A percentile compares a stretch with the other conserved stretches of the same genome.
Conservation (phyloP, 2,113 vertebrate species). For the Megaceryle torquata region DNA sequence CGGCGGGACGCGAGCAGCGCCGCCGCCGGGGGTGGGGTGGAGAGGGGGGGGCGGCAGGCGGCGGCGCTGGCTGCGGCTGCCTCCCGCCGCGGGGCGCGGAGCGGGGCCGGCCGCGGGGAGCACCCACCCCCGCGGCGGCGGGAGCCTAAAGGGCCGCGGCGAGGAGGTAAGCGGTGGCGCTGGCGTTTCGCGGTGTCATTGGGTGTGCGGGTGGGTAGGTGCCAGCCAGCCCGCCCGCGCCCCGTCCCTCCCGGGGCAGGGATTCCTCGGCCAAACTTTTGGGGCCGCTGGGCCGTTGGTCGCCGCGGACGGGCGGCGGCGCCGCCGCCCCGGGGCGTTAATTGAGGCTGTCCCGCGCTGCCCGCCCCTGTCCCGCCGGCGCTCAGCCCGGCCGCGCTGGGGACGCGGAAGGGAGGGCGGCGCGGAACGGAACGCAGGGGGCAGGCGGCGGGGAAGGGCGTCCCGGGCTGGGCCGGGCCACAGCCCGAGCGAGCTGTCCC, state of each 20-base stretch:
- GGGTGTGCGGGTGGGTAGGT: not conserved
- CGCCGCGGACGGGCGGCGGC: not conserved
- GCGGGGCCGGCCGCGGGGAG: not conserved
- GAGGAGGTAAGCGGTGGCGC: slow-evolving; percentile 70
- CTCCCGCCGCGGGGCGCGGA: not conserved
- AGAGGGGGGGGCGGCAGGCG: not conserved
- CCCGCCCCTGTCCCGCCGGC: not conserved
- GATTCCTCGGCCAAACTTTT: not conserved
- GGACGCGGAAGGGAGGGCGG: not conserved
- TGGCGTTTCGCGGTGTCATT: slow-evolving; percentile 49
- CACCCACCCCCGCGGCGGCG: not conserved
- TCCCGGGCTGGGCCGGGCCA: too few species aligned
- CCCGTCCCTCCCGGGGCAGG: not conserved
- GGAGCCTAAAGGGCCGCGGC: slow-evolving; percentile 31
- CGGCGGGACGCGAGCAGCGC: too few species aligned
- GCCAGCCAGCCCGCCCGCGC: not conserved
- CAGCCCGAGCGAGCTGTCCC: not conserved
- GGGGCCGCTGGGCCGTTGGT: not conserved
- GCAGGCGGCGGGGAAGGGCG: not conserved
- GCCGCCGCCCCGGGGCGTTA: not conserved
- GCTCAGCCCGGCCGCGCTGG: not conserved
- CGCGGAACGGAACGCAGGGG: not conserved
- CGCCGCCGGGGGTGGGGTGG: too few species aligned
- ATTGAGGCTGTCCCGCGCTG: not conserved
- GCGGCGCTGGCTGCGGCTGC: not conserved